These are phyloP conservation scores for Nomada lathburiana DNA, from an alignment of 2,888 invertebrate species.

Conservation along the genomic window DNA sequence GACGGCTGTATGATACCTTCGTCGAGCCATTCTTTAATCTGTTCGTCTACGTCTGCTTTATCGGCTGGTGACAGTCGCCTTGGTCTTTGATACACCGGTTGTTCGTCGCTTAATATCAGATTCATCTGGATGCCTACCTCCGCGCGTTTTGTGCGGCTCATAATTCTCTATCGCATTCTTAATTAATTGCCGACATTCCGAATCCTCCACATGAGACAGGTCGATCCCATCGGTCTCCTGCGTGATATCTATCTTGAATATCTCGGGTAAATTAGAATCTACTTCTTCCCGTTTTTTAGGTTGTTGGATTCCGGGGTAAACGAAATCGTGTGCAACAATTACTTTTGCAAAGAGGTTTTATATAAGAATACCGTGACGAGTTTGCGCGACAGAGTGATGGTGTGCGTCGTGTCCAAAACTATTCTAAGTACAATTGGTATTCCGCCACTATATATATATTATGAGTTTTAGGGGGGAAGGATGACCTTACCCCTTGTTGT, in stretches of 20 bases:
- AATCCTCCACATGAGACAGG: neutral
- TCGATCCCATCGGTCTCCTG: conserved; percentile 11
- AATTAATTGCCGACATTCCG: neutral
- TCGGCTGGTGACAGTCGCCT: conserved; percentile 65
- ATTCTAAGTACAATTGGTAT: too few relatives aligned
- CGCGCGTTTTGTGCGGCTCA: neutral
- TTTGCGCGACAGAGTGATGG: too few relatives aligned
- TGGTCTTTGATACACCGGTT: conserved; percentile 70
- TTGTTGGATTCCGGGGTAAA: neutral
- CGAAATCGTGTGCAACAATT: too few relatives aligned
- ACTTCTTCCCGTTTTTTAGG: neutral
- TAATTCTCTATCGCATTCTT: neutral
- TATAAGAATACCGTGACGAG: too few relatives aligned
- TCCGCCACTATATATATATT: too few relatives aligned
- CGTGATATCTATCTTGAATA: conserved; percentile 6
- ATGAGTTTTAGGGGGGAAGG: too few relatives aligned
- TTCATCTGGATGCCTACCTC: conserved; percentile 64
- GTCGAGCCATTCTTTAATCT: conserved; percentile 75
- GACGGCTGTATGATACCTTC: conserved; percentile 68
- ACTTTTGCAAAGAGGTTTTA: too few relatives aligned
- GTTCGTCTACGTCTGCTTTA: conserved; percentile 66
- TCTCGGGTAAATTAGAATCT: conserved; percentile 4
- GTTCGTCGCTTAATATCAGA: conserved; percentile 71
- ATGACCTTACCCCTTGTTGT: too few relatives aligned
- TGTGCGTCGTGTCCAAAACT: too few relatives aligned